Evolutionary conservation across 2,113 vertebrate species (phyloP).

Genomic region (Myrmecophaga tridactyla): DNA sequence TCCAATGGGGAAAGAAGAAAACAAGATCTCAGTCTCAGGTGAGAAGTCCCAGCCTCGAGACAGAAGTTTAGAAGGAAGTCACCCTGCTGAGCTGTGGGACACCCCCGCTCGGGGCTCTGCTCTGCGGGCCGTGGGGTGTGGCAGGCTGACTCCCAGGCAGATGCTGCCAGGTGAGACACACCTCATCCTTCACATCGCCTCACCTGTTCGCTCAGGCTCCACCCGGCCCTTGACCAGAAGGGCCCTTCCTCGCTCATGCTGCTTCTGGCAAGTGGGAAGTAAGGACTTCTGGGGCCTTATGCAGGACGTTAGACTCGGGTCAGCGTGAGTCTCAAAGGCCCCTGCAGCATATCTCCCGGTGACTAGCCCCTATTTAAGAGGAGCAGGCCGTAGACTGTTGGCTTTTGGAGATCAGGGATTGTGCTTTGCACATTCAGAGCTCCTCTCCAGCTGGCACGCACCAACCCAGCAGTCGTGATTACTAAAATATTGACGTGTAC

Average conservation of each 20-base stretch:
- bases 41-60: not conserved
- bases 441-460: accelerated
- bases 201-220: not conserved
- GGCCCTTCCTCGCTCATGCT: not conserved
- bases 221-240: not conserved
- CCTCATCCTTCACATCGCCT: too few relatives aligned
- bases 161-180: too few relatives aligned
- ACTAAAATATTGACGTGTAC: not conserved
- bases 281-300: not conserved
- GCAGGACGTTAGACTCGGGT: not conserved
- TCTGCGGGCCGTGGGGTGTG: not conserved
- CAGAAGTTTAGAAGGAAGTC: not conserved
- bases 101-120: too few relatives aligned
- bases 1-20: not conserved
- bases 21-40: not conserved
- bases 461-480: not conserved
- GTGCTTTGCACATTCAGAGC: not conserved
- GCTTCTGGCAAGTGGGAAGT: not conserved
- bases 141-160: not conserved
- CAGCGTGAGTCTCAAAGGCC: not conserved
- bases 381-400: too few relatives aligned
- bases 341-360: not conserved
- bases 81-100: not conserved
- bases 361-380: not conserved
- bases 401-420: not conserved